Conservation (phyloP, 2,113 vertebrate genomes). For the Todiramphus saurophagus region DNA sequence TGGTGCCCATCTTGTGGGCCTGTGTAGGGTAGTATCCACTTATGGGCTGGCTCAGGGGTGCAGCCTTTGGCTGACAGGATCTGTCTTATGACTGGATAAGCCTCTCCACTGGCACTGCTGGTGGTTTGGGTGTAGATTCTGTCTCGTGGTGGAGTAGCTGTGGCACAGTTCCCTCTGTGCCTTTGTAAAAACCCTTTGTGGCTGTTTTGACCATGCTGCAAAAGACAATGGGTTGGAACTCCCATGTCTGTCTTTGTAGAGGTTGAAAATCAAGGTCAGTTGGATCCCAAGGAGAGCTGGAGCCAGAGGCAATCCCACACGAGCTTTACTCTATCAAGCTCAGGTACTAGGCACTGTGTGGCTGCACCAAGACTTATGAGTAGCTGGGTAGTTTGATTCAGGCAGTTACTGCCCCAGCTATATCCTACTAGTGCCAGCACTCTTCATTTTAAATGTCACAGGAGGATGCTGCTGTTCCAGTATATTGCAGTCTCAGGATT, state of each 20-base stretch:
- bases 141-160: background rate
- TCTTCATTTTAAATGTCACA: background rate
- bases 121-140: background rate
- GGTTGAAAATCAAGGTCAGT: background rate
- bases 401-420: background rate
- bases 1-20: background rate
- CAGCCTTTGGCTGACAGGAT: background rate
- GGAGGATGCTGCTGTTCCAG: background rate
- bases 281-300: background rate
- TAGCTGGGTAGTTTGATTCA: background rate
- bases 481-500: background rate
- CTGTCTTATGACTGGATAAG: background rate
- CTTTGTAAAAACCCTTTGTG: background rate
- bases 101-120: background rate
- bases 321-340: background rate
- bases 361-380: background rate
- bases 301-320: background rate
- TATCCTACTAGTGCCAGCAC: background rate
- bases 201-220: background rate
- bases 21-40: background rate
- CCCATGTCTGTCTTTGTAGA: background rate
- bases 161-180: background rate
- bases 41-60: background rate
- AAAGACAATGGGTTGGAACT: background rate
- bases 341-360: background rate